Percentiles rank a stretch among this genome's conserved stretches.
Evolutionary conservation across 2,113 vertebrate genomes (phyloP).

Genomic region (Ibidorhyncha struthersii): DNA sequence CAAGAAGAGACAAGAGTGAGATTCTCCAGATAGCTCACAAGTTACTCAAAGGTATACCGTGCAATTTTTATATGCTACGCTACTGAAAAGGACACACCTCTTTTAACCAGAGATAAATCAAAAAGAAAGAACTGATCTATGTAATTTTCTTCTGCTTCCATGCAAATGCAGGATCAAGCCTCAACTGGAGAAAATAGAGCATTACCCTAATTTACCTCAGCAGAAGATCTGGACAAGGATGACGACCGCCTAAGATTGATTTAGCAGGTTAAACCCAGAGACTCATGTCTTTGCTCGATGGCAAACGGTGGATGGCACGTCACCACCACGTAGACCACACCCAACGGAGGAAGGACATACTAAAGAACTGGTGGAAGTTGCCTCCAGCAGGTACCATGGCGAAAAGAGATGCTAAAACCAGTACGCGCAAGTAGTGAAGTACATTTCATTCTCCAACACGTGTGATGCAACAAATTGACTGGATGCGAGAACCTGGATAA

Average conservation of each 20-base stretch:
- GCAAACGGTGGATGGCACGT: not conserved
- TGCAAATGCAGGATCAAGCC: not conserved
- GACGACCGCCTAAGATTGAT: accelerated
- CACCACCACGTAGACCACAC: not conserved
- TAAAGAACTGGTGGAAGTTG: not conserved
- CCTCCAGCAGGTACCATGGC: not conserved
- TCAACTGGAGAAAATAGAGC: not conserved
- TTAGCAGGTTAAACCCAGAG: not conserved
- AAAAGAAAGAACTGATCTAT: not conserved
- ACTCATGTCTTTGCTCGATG: not conserved
- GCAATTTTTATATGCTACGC: not conserved
- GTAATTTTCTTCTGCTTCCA: not conserved
- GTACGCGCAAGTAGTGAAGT: not conserved
- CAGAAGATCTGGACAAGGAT: not conserved
- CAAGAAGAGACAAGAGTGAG: not conserved
- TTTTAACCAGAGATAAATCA: not conserved
- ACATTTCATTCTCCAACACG: not conserved
- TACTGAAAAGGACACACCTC: not conserved
- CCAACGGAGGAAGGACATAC: not conserved
- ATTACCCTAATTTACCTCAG: not conserved
- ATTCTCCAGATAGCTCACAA: not conserved
- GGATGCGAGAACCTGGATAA: not conserved
- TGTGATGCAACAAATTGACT: not conserved
- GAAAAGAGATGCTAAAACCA: not conserved
- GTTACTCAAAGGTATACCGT: not conserved